Evolutionary conservation across 2,113 vertebrate genomes (phyloP).

Genomic region (Apodemus sylvaticus): DNA sequence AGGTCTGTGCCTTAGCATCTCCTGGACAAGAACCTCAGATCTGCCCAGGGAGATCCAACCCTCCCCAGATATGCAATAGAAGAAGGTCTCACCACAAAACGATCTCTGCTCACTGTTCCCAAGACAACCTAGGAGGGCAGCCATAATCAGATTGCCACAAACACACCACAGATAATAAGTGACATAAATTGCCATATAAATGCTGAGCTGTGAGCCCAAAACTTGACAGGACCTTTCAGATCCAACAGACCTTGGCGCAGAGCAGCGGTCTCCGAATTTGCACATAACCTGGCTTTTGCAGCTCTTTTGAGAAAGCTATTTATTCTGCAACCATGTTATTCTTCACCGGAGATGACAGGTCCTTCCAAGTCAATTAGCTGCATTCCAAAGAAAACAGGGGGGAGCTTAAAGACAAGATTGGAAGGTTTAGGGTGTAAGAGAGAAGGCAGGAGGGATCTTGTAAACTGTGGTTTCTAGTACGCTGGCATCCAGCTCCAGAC

Average conservation of each 20-base stretch:
- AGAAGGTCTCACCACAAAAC: neutral
- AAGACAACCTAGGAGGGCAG: slow-evolving; percentile 42
- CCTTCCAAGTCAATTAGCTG: slow-evolving; percentile 83
- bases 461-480: slow-evolving; percentile 74
- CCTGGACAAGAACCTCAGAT: neutral
- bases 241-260: slow-evolving; percentile 65
- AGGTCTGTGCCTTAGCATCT: neutral
- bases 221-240: slow-evolving; percentile 65
- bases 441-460: slow-evolving; percentile 67
- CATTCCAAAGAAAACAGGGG: slow-evolving; percentile 83
- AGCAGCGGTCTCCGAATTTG: slow-evolving; percentile 78
- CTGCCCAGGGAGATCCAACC: neutral
- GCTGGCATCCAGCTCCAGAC: slow-evolving; percentile 61
- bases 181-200: slow-evolving; percentile 74
- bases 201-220: slow-evolving; percentile 54
- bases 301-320: slow-evolving; percentile 79
- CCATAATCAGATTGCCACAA: slow-evolving; percentile 71
- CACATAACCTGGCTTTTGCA: slow-evolving; percentile 79
- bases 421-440: slow-evolving; percentile 61
- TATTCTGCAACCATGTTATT: slow-evolving; percentile 82
- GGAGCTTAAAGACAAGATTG: slow-evolving; percentile 73
- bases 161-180: slow-evolving; percentile 73
- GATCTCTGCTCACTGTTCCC: neutral
- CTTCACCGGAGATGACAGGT: slow-evolving; percentile 80
- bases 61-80: neutral